Evolutionary conservation across 2,113 vertebrate species (phyloP), one percentile per base, ranked within the genome.

Genomic region (Urocolius indicus): DNA sequence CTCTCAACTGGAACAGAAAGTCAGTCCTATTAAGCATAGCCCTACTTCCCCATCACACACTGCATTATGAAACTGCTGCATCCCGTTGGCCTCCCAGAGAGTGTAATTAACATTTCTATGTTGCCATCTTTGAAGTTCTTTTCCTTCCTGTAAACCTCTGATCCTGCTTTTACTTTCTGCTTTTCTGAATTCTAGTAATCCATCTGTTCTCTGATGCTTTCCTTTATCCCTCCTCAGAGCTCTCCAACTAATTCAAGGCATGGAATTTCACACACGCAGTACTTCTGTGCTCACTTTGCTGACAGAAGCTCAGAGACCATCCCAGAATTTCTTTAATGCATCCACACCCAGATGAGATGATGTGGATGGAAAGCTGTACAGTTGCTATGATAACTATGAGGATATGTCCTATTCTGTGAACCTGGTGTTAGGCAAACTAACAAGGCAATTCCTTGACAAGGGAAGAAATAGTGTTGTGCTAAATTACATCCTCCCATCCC

Each of bases 261-360:
- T 13, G 10, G 30, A 30, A 94, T 87, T 69, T 58, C 68, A 89
- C 48, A 67, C 21, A 43, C n/a, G 13, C 8, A 6, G 22, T 32
- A n/a, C 29, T 52, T 45, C 21, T 36, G 0, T 6, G 14, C 54
- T 78, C 24, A 15, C 19, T 15, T 55, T 84, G 48, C 49, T 71
- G 30, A 76, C 16, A 41, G 16, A 62, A 89, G 27, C 41, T 77
- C 61, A 80, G 66, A 94, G 54, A 36, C 55, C 36, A 48, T 36
- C 57, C n/a, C 30, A 62, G 43, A 65, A 48, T 18, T 8, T 74
- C 54, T 52, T 76, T 62, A 66, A 49, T 18, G 38, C 17, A 51
- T 6, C 21, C 2, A 4, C 0, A 11, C 3, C 8, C 29, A 83
- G 49, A 36, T 21, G 34, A 65, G n/a, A n/a, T 4, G 30, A 67